A percentile compares a stretch with the other conserved stretches of the same genome.
Evolutionary conservation across 2,113 vertebrate species (phyloP).

Genomic region (Ifrita kowaldi): DNA sequence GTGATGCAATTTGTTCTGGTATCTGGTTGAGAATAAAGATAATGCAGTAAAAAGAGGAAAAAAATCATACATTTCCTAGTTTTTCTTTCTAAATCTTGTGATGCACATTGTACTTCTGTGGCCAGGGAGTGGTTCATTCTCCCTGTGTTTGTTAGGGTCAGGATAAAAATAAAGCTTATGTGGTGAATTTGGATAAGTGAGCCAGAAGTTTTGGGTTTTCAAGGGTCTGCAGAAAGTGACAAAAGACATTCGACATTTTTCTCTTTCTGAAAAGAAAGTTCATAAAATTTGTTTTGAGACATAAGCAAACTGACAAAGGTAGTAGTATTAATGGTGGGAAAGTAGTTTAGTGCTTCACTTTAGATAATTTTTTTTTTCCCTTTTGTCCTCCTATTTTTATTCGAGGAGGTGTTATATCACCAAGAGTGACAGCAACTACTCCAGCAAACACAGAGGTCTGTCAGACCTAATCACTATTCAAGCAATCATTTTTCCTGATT

Average conservation of each 20-base stretch:
- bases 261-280: not conserved
- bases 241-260: not conserved
- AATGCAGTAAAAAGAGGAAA: not conserved
- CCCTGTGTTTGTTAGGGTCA: not conserved
- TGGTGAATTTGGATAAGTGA: not conserved
- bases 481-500: not conserved
- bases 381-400: not conserved
- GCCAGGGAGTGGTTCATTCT: not conserved
- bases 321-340: not conserved
- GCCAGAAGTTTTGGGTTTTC: not conserved
- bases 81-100: not conserved
- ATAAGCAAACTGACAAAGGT: not conserved
- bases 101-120: not conserved
- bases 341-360: not conserved
- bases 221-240: not conserved
- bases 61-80: not conserved
- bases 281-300: not conserved
- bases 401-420: not conserved
- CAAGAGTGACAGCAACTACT: not conserved
- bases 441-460: not conserved
- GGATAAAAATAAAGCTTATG: not conserved
- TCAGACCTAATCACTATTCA: not conserved
- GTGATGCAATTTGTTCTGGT: not conserved
- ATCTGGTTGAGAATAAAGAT: not conserved
- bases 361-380: not conserved